A percentile compares a stretch with the other conserved stretches of the same genome.
These are phyloP conservation scores for Dinocampus coccinellae DNA, from an alignment of 2,888 invertebrate genomes.

Conservation along the genomic window DNA sequence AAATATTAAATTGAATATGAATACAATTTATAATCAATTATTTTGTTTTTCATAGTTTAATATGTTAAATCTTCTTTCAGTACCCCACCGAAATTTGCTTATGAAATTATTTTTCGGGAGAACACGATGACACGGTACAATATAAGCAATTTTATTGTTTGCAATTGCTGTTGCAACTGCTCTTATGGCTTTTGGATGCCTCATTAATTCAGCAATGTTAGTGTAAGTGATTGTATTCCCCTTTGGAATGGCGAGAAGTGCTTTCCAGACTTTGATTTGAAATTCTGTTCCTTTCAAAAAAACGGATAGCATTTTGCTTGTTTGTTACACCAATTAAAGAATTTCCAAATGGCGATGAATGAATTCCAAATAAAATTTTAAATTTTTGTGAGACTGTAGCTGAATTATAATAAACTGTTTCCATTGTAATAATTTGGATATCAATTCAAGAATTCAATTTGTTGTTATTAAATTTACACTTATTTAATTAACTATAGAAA, in stretches of 20 bases:
- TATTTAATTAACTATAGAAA: not conserved
- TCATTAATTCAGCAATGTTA: constrained; percentile 53
- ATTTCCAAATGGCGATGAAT: constrained; percentile 54
- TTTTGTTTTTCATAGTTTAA: not conserved
- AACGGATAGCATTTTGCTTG: constrained; percentile 44
- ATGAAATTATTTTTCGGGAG: constrained; percentile 49
- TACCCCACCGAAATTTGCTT: constrained; percentile 56
- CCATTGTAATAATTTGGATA: not conserved
- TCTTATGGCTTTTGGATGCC: constrained; percentile 54
- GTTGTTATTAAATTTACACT: not conserved
- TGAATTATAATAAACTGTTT: not conserved
- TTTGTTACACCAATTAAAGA: constrained; percentile 53
- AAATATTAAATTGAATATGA: no score
- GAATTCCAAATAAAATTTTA: constrained; percentile 50
- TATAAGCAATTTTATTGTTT: constrained; percentile 55
- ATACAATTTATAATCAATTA: no score
- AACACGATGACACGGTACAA: constrained; percentile 64
- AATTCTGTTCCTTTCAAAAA: constrained; percentile 60
- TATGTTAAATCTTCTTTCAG: not conserved
- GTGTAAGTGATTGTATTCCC: constrained; percentile 54
- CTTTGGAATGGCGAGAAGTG: constrained; percentile 49
- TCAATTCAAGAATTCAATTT: not conserved
- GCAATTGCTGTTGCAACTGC: constrained; percentile 58
- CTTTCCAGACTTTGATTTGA: constrained; percentile 59
- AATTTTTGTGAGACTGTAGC: constrained; percentile 28